Evolutionary conservation across 2,888 invertebrate species (phyloP).

Genomic region (Drosophila lutescens): DNA sequence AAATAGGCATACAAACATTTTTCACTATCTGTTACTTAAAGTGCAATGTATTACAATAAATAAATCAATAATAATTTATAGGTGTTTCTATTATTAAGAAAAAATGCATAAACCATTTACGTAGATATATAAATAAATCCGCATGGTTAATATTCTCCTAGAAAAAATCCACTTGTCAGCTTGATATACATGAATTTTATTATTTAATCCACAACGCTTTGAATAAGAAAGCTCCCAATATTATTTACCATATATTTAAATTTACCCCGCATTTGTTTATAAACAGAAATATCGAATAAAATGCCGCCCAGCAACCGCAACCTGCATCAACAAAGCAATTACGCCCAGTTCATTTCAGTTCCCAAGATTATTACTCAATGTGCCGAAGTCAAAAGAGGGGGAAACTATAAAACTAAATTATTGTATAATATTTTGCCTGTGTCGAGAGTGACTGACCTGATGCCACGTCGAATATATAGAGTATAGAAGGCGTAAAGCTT

Average conservation of each 20-base stretch:
- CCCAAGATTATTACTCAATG: constrained; percentile 30
- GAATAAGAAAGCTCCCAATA: neutral
- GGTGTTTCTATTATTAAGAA: too few relatives aligned
- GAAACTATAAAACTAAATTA: constrained; percentile 22
- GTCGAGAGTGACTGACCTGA: constrained; percentile 8
- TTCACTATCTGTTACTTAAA: too few relatives aligned
- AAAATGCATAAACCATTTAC: too few relatives aligned
- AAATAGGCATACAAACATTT: too few relatives aligned
- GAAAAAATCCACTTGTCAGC: neutral
- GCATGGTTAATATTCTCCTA: too few relatives aligned
- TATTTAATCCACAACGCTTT: neutral
- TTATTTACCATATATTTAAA: constrained; percentile 1
- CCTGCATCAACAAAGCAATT: constrained; percentile 47
- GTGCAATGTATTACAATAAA: too few relatives aligned
- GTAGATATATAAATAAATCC: too few relatives aligned
- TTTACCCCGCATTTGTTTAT: constrained; percentile 18
- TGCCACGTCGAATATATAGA: neutral
- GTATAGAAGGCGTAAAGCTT: constrained; percentile 4
- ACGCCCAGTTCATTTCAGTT: constrained; percentile 7
- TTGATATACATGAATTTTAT: neutral
- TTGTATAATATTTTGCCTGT: constrained; percentile 14
- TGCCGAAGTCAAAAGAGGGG: constrained; percentile 4
- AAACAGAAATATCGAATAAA: constrained; percentile 34
- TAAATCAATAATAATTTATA: too few relatives aligned
- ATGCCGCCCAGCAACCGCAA: constrained; percentile 23